Base-by-base conservation (phyloP, 2,888 invertebrate genomes). In the Artemia sinica region DNA sequence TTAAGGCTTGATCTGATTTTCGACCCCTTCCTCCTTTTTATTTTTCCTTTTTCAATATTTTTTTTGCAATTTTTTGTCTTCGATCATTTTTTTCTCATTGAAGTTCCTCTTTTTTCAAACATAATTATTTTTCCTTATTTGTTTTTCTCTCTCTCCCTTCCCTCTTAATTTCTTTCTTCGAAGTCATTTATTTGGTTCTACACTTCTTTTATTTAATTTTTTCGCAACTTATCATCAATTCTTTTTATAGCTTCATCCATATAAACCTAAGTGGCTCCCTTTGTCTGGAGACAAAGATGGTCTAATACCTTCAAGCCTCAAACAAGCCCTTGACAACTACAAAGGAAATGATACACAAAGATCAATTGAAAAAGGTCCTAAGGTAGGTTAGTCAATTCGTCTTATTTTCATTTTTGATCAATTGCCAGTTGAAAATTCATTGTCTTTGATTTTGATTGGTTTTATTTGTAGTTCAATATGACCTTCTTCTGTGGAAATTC, bases 211-310 rank as follows among this genome's bases (percentile, higher is more conserved):
- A 49, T 70, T 72, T 69, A 71, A 51, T 41, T 41, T 41, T 41
- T 41, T 41, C 41, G 6, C 6, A 6, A 41, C 41, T 6, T 41
- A 41, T 41, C 41, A 41, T 41, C 41, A 41, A 6, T 41, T 41
- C 41, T 41, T 41, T 66, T 80, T 80, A 49, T 77, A 89, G 89
- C 78, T 88, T 50, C 82, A 83, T 74, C 86, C 88, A 0, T 84
- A 84, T 75, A 78, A 81, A 12, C 83, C 85, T 2, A 84, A 84
- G 72, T 77, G 86, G 48, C 76, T 89, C 48, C 80, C 82, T n/a
- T 81, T 89, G 12, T 82, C 83, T 11, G 86, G 87, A 75, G 89
- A 89, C 74, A 81, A 82, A 18, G 75, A 82, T 68, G 89, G 89
- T 0, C 78, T 89, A 70, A 78, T 83, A 50, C 86, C 88, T 0